Conservation (phyloP, 2,888 invertebrate species). For the Dicyrtoma fusca region DNA sequence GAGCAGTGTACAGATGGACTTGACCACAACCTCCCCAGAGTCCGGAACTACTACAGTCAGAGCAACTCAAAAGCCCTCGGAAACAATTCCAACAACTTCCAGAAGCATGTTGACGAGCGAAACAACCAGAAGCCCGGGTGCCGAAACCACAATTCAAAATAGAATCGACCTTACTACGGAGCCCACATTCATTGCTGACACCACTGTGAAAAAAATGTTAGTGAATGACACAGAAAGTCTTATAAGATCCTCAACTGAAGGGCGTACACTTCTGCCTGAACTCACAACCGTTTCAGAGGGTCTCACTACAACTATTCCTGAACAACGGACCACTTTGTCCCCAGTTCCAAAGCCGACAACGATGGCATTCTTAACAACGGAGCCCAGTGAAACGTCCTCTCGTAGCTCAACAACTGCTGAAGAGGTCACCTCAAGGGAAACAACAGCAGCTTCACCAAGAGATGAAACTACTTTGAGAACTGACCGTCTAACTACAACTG, state of each 20-base stretch:
- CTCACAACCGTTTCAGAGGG: neutral
- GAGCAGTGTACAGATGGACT: neutral
- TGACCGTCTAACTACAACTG: conserved; percentile 20
- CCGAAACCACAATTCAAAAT: neutral
- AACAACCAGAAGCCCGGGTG: conserved; percentile 13
- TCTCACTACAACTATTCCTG: neutral
- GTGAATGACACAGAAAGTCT: neutral
- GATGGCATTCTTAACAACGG: too few relatives aligned
- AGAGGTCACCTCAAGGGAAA: neutral
- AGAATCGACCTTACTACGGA: neutral
- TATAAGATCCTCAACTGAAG: neutral
- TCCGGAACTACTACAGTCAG: conserved; percentile 4
- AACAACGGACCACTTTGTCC: neutral
- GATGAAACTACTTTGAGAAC: conserved; percentile 15
- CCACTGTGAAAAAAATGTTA: neutral
- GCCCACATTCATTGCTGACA: neutral
- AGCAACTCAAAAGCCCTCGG: neutral
- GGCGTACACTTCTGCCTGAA: neutral
- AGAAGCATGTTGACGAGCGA: conserved; percentile 12
- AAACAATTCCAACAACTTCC: too few relatives aligned
- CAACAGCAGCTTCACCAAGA: neutral
- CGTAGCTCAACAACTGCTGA: too few relatives aligned
- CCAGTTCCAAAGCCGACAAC: neutral
- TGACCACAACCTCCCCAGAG: neutral
- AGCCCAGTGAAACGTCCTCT: too few relatives aligned